Evolutionary conservation across 1,140 invertebrate genomes (phyloP).

Genomic region (Drosophila miranda): DNA sequence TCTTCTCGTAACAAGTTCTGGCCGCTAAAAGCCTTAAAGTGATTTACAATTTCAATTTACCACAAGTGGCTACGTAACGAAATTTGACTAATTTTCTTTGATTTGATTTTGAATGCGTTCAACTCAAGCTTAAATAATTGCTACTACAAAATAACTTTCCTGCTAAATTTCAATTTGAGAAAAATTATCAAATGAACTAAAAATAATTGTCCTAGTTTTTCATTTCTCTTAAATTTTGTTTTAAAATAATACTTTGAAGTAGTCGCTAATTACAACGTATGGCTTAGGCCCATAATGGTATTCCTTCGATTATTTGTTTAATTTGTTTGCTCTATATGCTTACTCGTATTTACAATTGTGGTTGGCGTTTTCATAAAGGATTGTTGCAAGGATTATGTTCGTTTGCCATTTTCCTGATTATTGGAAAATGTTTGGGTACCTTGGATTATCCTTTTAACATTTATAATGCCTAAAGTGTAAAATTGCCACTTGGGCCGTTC

Average conservation of each 20-base stretch:
- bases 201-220: conserved; percentile 68
- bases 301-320: conserved; percentile 29
- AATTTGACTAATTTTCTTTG: conserved; percentile 62
- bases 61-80: conserved; percentile 47
- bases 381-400: conserved; percentile 56
- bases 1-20: conserved; percentile 51
- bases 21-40: conserved; percentile 58
- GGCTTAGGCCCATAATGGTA: conserved; percentile 18
- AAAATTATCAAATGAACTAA: conserved; percentile 52
- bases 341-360: conserved; percentile 49
- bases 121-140: conserved; percentile 58
- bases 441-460: conserved; percentile 34
- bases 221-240: conserved; percentile 26
- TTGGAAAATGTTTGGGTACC: conserved; percentile 58
- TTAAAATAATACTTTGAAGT: conserved; percentile 49
- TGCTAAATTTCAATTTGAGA: conserved; percentile 51
- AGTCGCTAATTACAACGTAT: conserved; percentile 59
- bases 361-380: conserved; percentile 53
- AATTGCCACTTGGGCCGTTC: conserved; percentile 58
- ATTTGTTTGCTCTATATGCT: conserved; percentile 29
- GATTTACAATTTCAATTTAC: conserved; percentile 45
- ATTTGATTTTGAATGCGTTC: conserved; percentile 60
- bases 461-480: conserved; percentile 74
- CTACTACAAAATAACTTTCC: conserved; percentile 42
- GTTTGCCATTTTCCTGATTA: conserved; percentile 50